These are phyloP conservation scores for Aviceda subcristata DNA, from an alignment of 2,113 vertebrate species.

Conservation along the genomic window DNA sequence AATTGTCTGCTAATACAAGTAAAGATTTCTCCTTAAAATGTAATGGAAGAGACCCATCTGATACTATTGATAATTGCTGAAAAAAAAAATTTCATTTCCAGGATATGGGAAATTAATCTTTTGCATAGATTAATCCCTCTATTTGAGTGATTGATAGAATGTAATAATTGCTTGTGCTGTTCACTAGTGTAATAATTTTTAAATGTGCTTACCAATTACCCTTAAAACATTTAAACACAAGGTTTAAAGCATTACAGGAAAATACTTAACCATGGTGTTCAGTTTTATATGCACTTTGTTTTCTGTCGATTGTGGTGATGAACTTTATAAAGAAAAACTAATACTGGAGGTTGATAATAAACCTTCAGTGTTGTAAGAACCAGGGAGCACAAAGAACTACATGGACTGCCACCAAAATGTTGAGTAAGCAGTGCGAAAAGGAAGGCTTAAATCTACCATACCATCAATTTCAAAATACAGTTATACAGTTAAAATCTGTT, in stretches of 20 bases:
- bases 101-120: not conserved
- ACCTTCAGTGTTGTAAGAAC: not conserved
- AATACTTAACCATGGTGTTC: slow-evolving; percentile 27
- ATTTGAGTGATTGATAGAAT: not conserved
- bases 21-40: not conserved
- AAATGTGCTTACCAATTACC: slow-evolving; percentile 34
- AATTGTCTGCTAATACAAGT: not conserved
- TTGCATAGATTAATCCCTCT: not conserved
- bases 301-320: slow-evolving; percentile 3
- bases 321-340: slow-evolving; percentile 42
- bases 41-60: not conserved
- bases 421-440: not conserved
- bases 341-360: not conserved
- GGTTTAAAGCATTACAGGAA: slow-evolving; percentile 34
- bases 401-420: not conserved
- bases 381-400: not conserved
- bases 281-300: slow-evolving; percentile 27
- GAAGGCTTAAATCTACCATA: not conserved
- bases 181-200: not conserved
- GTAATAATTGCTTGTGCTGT: not conserved
- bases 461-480: not conserved
- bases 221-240: slow-evolving; percentile 38
- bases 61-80: not conserved
- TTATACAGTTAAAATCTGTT: not conserved
- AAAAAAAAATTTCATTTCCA: not conserved